Conservation (phyloP, 2,888 invertebrate species). For the Gari tellinella region DNA sequence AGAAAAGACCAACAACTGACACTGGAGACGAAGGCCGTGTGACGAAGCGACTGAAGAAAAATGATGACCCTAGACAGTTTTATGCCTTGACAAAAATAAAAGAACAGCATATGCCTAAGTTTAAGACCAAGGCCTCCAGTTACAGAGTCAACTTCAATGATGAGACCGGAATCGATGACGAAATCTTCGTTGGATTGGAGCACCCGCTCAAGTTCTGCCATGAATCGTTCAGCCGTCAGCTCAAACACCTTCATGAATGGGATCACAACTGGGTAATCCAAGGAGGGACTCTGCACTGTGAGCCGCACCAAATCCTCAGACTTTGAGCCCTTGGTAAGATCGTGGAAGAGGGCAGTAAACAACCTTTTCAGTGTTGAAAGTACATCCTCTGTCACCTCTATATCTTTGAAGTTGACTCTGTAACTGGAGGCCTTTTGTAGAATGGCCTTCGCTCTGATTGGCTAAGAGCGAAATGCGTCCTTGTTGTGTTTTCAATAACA, state of each 20-base stretch:
- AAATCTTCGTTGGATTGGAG: neutral
- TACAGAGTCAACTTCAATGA: conserved; percentile 4
- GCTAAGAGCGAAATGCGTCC: too few species aligned
- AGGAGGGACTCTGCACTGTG: conserved; percentile 26
- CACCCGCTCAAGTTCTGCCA: conserved; percentile 26
- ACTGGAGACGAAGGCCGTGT: neutral
- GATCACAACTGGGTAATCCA: conserved; percentile 18
- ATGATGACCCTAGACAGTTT: conserved; percentile 8
- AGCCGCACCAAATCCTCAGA: conserved; percentile 28
- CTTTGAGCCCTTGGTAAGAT: conserved; percentile 31
- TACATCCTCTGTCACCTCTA: neutral
- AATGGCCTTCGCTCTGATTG: too few species aligned
- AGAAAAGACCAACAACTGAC: neutral
- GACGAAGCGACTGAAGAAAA: neutral
- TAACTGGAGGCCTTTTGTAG: neutral
- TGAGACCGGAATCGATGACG: too few species aligned
- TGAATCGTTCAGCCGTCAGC: conserved; percentile 24
- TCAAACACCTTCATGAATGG: conserved; percentile 4
- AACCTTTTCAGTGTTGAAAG: conserved; percentile 1
- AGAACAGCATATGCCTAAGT: conserved; percentile 9
- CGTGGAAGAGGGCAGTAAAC: conserved; percentile 18
- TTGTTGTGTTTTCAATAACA: too few species aligned
- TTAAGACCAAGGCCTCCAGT: conserved; percentile 4
- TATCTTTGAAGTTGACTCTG: conserved; percentile 7
- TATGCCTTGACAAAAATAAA: neutral